Conservation (phyloP, 92 coral and sea anemone species). For the Muricea muricata region DNA sequence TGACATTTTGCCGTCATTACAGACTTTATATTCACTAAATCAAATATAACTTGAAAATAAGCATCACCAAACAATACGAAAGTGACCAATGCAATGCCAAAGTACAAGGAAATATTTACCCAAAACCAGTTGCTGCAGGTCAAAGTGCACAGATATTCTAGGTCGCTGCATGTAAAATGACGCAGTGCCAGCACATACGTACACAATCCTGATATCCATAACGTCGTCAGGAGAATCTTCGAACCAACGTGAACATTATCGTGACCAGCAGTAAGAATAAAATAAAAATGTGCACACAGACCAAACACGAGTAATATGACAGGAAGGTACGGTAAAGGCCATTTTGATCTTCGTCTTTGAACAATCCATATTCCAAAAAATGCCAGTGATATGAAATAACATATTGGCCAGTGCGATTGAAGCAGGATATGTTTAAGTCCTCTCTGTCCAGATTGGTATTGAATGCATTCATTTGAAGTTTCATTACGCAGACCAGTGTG, state of each 20-base stretch:
- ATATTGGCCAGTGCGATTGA: constrained; percentile 60
- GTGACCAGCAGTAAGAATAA: constrained; percentile 39
- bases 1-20: constrained; percentile 43
- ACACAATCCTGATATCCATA: constrained; percentile 56
- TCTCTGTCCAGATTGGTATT: background rate
- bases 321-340: constrained; percentile 56
- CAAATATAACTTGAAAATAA: constrained; percentile 64
- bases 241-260: constrained; percentile 51
- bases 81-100: constrained; percentile 55
- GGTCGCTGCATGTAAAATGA: constrained; percentile 51
- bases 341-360: constrained; percentile 59
- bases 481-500: background rate
- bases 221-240: constrained; percentile 58
- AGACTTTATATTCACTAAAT: constrained; percentile 64
- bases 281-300: constrained; percentile 59
- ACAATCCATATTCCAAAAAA: constrained; percentile 66
- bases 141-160: constrained; percentile 49
- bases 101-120: constrained; percentile 36
- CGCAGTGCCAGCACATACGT: constrained; percentile 53
- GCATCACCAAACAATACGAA: constrained; percentile 65
- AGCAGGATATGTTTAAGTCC: background rate
- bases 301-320: constrained; percentile 58
- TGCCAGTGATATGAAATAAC: constrained; percentile 51
- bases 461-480: background rate
- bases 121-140: constrained; percentile 38